Conservation (phyloP, 2,113 vertebrate genomes). For the Pterocles orientalis region DNA sequence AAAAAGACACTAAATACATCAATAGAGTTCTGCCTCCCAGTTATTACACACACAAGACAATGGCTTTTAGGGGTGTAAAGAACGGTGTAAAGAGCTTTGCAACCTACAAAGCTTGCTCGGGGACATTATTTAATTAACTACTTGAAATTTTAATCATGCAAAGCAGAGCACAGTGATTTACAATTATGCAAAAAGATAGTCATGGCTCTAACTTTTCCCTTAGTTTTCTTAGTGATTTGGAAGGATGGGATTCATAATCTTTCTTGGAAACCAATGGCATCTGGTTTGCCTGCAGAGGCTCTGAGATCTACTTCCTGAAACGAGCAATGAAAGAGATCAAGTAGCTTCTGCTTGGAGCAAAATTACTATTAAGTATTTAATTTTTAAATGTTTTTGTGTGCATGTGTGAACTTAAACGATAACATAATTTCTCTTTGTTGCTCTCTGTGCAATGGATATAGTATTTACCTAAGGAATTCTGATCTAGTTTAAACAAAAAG, state of each 20-base stretch:
- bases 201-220: not conserved
- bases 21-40: not conserved
- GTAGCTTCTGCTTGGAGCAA: slow-evolving; percentile 21
- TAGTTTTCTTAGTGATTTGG: not conserved
- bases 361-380: not conserved
- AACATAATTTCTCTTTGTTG: not conserved
- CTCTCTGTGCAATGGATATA: not conserved
- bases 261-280: not conserved
- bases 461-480: not conserved
- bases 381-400: not conserved
- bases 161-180: not conserved
- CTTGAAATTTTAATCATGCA: not conserved
- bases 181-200: not conserved
- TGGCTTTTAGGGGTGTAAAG: not conserved
- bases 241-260: not conserved
- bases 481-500: slow-evolving; percentile 3
- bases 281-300: slow-evolving; percentile 1
- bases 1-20: not conserved
- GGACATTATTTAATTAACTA: not conserved
- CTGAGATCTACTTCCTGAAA: slow-evolving; percentile 5
- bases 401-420: not conserved
- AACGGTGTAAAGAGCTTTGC: not conserved
- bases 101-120: not conserved
- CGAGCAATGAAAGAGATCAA: not conserved
- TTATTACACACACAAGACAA: not conserved